Evolutionary conservation across 2,113 vertebrate genomes (phyloP).

Genomic region (Uria lomvia): DNA sequence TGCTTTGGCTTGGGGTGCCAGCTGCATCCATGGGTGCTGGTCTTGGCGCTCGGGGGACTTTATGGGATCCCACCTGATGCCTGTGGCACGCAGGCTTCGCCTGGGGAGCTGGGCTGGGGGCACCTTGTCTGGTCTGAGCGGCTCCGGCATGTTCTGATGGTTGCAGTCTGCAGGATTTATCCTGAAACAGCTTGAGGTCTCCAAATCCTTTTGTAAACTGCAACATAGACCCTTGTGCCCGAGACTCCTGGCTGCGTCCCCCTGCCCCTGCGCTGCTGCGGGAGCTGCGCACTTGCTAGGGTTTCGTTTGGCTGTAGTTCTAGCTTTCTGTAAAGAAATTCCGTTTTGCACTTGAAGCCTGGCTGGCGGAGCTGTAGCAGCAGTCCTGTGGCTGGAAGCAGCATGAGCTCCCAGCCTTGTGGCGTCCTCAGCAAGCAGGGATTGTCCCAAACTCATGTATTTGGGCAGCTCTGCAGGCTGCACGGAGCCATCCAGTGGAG

Average conservation of each 20-base stretch:
- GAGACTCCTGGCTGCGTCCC: background rate
- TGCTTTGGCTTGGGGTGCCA: background rate
- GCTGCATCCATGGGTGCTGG: background rate
- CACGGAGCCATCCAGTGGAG: conserved; percentile 22
- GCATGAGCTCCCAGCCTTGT: accelerated
- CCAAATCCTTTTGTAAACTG: background rate
- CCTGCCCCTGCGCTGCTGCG: background rate
- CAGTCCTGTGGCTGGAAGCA: background rate
- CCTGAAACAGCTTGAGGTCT: background rate
- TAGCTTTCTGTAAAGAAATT: background rate
- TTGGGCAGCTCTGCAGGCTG: background rate
- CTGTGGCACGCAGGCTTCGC: accelerated
- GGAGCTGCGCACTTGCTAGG: accelerated
- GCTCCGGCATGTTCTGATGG: background rate
- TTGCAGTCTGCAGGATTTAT: background rate
- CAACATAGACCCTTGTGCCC: accelerated
- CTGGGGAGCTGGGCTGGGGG: background rate
- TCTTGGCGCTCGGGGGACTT: accelerated
- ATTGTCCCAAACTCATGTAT: accelerated
- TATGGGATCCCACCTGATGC: background rate
- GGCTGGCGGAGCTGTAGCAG: background rate
- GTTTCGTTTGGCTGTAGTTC: background rate
- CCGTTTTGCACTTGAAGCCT: background rate
- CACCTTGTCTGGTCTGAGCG: background rate
- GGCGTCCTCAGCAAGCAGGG: background rate